Evolutionary conservation across 64 coral and sea anemone species (phyloP).

Genomic region (Stylophora pistillata): DNA sequence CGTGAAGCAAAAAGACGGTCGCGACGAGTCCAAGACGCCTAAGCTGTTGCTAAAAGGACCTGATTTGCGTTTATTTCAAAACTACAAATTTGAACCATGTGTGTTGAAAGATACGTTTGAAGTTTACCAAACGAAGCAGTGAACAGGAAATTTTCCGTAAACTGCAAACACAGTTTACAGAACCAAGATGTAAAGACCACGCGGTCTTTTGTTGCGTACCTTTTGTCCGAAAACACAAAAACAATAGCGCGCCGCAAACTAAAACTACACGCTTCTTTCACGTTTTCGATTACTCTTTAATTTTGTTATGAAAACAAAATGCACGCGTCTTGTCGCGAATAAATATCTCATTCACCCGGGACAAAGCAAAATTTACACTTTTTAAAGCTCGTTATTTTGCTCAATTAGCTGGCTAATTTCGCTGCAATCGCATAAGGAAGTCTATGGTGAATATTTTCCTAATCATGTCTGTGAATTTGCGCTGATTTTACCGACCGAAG

Average conservation of each 20-base stretch:
- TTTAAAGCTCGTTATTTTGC: slow-evolving; percentile 26
- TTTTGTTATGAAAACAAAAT: slow-evolving; percentile 67
- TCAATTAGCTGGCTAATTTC: slow-evolving; percentile 29
- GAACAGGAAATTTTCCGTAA: slow-evolving; percentile 23
- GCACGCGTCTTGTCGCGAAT: slow-evolving; percentile 31
- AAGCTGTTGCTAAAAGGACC: not conserved
- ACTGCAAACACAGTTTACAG: slow-evolving; percentile 41
- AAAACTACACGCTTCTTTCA: slow-evolving; percentile 39
- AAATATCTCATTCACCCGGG: slow-evolving; percentile 44
- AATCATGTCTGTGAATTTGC: not conserved
- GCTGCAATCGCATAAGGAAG: not conserved
- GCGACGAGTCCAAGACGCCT: not conserved
- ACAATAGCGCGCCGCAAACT: slow-evolving; percentile 25
- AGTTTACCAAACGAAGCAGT: slow-evolving; percentile 5
- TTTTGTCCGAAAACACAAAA: slow-evolving; percentile 35
- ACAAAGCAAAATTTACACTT: slow-evolving; percentile 56
- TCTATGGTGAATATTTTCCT: not conserved
- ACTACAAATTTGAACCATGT: not conserved
- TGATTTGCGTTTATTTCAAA: not conserved
- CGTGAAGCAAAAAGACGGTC: not conserved
- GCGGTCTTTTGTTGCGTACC: slow-evolving; percentile 31
- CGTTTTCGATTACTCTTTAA: slow-evolving; percentile 55
- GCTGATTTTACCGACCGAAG: not conserved
- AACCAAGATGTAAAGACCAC: not conserved
- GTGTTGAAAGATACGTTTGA: not conserved